A percentile compares a stretch with the other conserved stretches of the same genome.
These are phyloP conservation scores for Parotia lawesii DNA, from an alignment of 2,113 vertebrate species.

Conservation along the genomic window DNA sequence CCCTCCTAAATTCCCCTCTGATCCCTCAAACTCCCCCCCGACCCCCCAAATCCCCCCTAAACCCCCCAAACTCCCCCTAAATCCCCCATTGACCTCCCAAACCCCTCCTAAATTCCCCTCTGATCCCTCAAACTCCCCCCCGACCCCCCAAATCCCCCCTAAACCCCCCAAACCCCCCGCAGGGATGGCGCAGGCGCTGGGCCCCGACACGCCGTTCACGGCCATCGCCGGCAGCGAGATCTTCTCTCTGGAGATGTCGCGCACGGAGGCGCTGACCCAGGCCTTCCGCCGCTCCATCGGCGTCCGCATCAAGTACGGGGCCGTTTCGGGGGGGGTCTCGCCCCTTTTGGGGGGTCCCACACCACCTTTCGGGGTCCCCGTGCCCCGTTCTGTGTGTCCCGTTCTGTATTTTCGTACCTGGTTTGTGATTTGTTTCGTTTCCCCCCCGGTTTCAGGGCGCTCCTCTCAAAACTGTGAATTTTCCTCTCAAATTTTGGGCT, in stretches of 20 bases:
- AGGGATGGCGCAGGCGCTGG: not conserved
- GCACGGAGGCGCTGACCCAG: not conserved
- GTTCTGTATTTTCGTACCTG: accelerated
- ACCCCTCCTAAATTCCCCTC: too few species aligned
- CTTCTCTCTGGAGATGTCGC: not conserved
- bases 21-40: too few species aligned
- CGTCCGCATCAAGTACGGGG: not conserved
- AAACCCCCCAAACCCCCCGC: not conserved
- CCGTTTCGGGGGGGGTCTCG: accelerated
- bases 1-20: too few species aligned
- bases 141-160: too few species aligned
- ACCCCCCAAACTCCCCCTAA: too few species aligned
- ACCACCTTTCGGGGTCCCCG: accelerated
- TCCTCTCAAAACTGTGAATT: too few species aligned
- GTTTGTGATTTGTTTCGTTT: accelerated
- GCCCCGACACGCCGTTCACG: not conserved
- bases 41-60: too few species aligned
- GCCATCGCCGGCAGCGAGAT: not conserved
- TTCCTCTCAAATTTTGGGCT: not conserved
- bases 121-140: too few species aligned
- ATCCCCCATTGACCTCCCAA: too few species aligned
- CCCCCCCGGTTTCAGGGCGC: accelerated
- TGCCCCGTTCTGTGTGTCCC: accelerated
- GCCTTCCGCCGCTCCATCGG: not conserved
- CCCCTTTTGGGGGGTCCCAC: accelerated